These are phyloP conservation scores for Paramormyrops kingsleyae DNA, from an alignment of 2,113 vertebrate genomes.

Conservation along the genomic window DNA sequence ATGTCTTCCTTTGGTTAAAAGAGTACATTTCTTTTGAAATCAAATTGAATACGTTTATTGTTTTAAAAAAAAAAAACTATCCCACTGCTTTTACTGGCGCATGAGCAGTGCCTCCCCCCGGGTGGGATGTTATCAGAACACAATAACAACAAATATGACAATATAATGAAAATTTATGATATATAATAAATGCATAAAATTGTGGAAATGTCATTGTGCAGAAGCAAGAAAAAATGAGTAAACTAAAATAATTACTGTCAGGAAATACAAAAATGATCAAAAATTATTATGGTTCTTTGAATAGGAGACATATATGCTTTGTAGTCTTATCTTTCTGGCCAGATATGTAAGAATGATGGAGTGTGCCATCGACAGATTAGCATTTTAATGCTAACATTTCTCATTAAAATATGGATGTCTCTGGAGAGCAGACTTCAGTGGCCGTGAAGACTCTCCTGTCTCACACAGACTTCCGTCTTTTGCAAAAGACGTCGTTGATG, in stretches of 20 bases:
- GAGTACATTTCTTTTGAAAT: not conserved
- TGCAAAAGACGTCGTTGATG: slow-evolving; percentile 68
- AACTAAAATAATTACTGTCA: not conserved
- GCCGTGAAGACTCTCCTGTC: not conserved
- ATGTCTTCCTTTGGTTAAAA: not conserved
- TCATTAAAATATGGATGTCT: not conserved
- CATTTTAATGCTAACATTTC: not conserved
- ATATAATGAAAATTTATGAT: not conserved
- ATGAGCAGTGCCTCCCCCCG: not conserved
- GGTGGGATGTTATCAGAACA: not conserved
- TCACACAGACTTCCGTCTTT: slow-evolving; percentile 67
- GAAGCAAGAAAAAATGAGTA: not conserved
- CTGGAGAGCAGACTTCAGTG: not conserved
- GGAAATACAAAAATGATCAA: not conserved
- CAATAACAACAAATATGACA: not conserved
- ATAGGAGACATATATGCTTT: not conserved
- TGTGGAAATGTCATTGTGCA: not conserved
- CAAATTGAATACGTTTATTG: not conserved
- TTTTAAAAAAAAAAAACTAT: not conserved
- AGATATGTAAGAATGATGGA: not conserved
- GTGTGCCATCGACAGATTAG: not conserved
- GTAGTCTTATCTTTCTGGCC: not conserved
- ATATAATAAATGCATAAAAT: not conserved
- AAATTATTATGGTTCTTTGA: not conserved
- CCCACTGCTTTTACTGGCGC: not conserved